Base-by-base conservation (phyloP, 2,797 vertebrate genomes). In the Tokudaia muenninki region DNA sequence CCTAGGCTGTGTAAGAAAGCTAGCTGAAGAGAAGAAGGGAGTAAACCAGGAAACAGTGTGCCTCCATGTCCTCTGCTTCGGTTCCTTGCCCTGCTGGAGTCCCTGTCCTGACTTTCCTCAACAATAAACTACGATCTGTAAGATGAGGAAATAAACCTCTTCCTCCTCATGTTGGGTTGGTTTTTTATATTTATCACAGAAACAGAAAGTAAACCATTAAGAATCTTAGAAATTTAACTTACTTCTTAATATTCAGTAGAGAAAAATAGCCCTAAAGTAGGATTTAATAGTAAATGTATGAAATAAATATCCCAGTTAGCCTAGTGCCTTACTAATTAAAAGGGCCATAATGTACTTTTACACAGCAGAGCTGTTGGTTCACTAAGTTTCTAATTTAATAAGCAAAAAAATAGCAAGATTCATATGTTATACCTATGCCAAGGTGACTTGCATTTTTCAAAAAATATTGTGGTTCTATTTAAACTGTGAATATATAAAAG, bases 361-460 rank as follows among this genome's bases (percentile, higher is more conserved):
- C 70, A 63, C n/a, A 19, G 59, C 52, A 37, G 21, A 63, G 29
- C 9, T 57, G 72, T 83, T 21, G 87, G 37, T 41, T 82, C 55
- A 91, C 13, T 37, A 57, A 59, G 26, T 65, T 80, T 92, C 92
- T 63, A 55, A 89, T 74, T 90, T 31, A 84, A 44, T 65, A 93
- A 82, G 17, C 78, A 34, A 74, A 57, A 12, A 41, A 24, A 52
- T 19, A 22, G 12, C 29, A 86, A 83, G 7, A 82, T 70, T 37
- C 67, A 81, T 95, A 55, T 63, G 16, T 52, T 17, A 67, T 57
- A 70, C 3, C 12, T 14, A 44, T 3, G 3, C 17, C 12, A 41
- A 3, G 34, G 14, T 94, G 74, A 81, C 24, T 57, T 65, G 79
- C 92, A 96, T 70, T 78, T 78, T 4, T 21, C 57, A 67, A 67